A percentile compares a stretch with the other conserved stretches of the same genome.
These are phyloP conservation scores for Andrena bucephala DNA, from an alignment of 2,888 invertebrate genomes.

Conservation along the genomic window DNA sequence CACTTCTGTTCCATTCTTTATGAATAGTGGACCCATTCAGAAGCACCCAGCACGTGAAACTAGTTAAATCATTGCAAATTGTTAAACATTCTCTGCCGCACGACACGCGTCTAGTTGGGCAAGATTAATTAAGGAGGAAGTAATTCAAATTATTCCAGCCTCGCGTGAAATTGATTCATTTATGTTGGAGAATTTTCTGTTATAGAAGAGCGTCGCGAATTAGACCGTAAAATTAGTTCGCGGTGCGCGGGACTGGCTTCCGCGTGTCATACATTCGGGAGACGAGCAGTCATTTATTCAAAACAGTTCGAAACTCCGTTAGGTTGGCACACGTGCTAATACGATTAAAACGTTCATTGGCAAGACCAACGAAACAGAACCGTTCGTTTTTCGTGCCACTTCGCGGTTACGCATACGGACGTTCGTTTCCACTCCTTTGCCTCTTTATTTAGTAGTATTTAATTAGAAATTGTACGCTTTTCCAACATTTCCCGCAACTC, in stretches of 20 bases:
- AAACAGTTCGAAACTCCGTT: slow-evolving; percentile 41
- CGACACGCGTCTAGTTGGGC: background rate
- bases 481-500: too few species aligned
- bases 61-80: background rate
- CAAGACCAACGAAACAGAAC: slow-evolving; percentile 7
- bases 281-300: slow-evolving; percentile 35
- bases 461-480: too few species aligned
- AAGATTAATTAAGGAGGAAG: background rate
- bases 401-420: background rate
- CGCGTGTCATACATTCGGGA: slow-evolving; percentile 6
- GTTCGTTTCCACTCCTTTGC: too few species aligned
- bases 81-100: background rate
- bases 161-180: slow-evolving; percentile 12
- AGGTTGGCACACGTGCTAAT: slow-evolving; percentile 27
- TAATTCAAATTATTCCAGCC: background rate
- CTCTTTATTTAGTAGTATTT: too few species aligned
- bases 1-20: too few species aligned
- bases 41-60: too few species aligned
- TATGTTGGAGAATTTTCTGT: background rate
- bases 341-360: slow-evolving; percentile 37
- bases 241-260: background rate
- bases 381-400: background rate
- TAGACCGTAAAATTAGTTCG: slow-evolving; percentile 27
- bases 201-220: background rate
- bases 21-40: too few species aligned